phyloP scores from a whole-genome alignment of 2,888 invertebrate species.

The Tipula helvola region DNA sequence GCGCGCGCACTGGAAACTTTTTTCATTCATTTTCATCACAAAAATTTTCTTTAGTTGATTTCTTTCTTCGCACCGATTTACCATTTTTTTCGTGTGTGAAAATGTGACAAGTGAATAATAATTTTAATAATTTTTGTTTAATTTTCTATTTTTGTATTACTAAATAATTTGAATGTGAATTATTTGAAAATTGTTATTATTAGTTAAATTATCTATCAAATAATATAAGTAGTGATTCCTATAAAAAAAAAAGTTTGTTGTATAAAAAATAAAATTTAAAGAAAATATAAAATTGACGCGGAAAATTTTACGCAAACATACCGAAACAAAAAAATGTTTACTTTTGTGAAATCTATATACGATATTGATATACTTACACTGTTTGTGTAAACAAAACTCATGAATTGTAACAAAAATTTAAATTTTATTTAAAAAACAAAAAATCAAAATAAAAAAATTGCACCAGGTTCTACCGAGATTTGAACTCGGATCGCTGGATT shows the following conservation, averaged over 20 bases:
- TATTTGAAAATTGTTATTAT: not conserved
- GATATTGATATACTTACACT: not conserved
- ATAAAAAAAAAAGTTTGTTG: too few species aligned
- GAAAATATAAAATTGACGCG: not conserved
- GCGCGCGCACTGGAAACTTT: not conserved
- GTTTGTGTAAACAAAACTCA: not conserved
- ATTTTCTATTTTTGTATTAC: not conserved
- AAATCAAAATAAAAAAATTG: not conserved
- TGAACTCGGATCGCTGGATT: constrained; percentile 12
- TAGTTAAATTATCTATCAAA: not conserved
- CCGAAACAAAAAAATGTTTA: not conserved
- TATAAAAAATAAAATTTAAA: not conserved
- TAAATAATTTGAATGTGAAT: not conserved
- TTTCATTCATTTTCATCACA: not conserved
- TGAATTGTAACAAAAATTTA: not conserved
- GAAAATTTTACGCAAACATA: not conserved
- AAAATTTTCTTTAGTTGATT: not conserved
- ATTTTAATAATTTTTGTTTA: not conserved
- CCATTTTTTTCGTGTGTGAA: not conserved
- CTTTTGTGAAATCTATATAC: not conserved
- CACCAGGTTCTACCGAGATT: constrained; percentile 11
- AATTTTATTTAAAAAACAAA: not conserved
- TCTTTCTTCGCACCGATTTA: not conserved
- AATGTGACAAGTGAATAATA: not conserved
- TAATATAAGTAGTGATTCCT: too few species aligned